Evolutionary conservation across 2,113 vertebrate species (phyloP).

Genomic region (Phyllostomus hastatus): DNA sequence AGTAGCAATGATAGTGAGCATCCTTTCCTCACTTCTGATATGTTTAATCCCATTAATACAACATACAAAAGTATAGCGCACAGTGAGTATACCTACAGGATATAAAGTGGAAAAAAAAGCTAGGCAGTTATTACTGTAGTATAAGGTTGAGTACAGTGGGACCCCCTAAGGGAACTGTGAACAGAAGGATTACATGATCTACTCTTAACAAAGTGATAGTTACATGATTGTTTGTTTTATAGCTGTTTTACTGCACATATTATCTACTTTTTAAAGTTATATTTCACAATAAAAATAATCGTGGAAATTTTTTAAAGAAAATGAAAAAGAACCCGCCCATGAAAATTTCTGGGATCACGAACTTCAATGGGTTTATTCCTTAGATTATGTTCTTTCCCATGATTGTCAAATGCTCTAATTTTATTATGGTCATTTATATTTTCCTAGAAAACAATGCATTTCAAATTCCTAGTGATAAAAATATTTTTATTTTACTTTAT

Average conservation of each 20-base stretch:
- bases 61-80: background rate
- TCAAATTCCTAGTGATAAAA: background rate
- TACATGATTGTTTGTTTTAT: background rate
- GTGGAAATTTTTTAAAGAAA: background rate
- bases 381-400: background rate
- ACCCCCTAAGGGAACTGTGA: background rate
- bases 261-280: background rate
- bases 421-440: background rate
- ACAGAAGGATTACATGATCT: background rate
- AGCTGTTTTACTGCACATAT: background rate
- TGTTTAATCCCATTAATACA: background rate
- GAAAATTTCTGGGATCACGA: background rate
- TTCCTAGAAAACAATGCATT: background rate
- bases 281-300: background rate
- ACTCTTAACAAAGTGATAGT: background rate
- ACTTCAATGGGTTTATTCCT: background rate
- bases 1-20: background rate
- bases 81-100: background rate
- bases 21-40: background rate
- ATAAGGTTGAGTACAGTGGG: background rate
- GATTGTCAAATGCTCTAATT: background rate
- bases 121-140: background rate
- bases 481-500: background rate
- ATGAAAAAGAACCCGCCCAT: background rate
- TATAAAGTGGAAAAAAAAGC: background rate